These are phyloP conservation scores for Macropus fuliginosus DNA, from an alignment of 2,797 vertebrate species.

Conservation along the genomic window DNA sequence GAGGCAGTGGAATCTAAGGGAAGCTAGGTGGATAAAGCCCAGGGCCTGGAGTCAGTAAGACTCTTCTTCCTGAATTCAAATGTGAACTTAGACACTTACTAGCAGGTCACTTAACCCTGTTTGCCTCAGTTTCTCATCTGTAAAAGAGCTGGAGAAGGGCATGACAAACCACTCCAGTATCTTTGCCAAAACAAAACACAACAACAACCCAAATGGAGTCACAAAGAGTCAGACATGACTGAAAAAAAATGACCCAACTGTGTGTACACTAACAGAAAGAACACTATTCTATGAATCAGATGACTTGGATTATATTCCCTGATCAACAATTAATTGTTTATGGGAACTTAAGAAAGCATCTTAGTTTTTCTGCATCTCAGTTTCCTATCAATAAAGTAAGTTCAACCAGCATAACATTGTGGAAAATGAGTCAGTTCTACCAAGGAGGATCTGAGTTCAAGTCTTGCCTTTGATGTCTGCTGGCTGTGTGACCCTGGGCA, in stretches of 20 bases:
- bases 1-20: background rate
- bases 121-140: background rate
- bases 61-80: too few relatives aligned
- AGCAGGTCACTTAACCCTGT: background rate
- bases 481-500: background rate
- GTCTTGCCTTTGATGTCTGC: background rate
- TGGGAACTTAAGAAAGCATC: background rate
- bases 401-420: background rate
- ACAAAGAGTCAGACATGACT: background rate
- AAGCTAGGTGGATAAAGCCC: background rate
- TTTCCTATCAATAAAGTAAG: background rate
- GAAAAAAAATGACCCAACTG: background rate
- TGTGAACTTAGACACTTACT: too few relatives aligned
- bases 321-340: background rate
- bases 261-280: background rate
- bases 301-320: background rate
- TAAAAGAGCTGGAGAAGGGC: background rate
- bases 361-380: background rate
- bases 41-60: background rate
- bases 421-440: background rate
- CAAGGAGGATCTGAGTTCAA: background rate
- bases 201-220: background rate
- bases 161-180: background rate
- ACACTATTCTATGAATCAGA: background rate
- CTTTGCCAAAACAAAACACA: background rate